A percentile compares a stretch with the other conserved stretches of the same genome.
These are phyloP conservation scores for Melikaiella ostensackeni DNA, from an alignment of 2,888 invertebrate genomes.

Conservation along the genomic window DNA sequence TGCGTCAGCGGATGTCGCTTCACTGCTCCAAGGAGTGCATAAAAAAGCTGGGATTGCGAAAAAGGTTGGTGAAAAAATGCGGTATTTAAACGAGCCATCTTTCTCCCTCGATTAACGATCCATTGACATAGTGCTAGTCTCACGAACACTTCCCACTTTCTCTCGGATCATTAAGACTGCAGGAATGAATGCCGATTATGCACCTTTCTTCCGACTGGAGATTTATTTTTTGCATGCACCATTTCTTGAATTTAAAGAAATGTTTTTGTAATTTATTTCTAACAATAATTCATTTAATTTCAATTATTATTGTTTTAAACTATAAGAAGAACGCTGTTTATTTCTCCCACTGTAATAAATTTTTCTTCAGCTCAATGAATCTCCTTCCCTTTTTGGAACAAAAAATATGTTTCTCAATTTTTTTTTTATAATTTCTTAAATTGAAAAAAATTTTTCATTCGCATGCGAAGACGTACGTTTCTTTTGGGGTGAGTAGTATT, in stretches of 20 bases:
- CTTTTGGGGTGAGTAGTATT: too few species aligned
- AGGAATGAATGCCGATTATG: not conserved
- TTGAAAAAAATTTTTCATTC: too few species aligned
- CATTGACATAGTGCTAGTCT: not conserved
- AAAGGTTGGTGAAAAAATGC: conserved; percentile 20
- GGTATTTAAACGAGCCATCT: conserved; percentile 12
- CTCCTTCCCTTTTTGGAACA: too few species aligned
- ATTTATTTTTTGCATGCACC: not conserved
- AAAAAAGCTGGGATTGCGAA: not conserved
- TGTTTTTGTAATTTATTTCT: not conserved
- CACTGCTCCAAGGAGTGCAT: conserved; percentile 6
- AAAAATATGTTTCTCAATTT: too few species aligned
- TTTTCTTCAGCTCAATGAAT: too few species aligned
- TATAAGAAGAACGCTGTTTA: too few species aligned
- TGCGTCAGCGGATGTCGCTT: conserved; percentile 24
- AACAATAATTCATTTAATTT: too few species aligned
- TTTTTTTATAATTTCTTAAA: too few species aligned
- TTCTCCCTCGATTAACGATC: conserved; percentile 29
- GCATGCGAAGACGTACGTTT: too few species aligned
- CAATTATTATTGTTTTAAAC: too few species aligned
- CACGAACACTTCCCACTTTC: conserved; percentile 1
- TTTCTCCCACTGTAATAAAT: too few species aligned
- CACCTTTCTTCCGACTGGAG: not conserved
- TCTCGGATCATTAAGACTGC: not conserved
- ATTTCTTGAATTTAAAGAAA: not conserved